phyloP scores from a whole-genome alignment of 1,140 invertebrate genomes.

The Phortica variegata region DNA sequence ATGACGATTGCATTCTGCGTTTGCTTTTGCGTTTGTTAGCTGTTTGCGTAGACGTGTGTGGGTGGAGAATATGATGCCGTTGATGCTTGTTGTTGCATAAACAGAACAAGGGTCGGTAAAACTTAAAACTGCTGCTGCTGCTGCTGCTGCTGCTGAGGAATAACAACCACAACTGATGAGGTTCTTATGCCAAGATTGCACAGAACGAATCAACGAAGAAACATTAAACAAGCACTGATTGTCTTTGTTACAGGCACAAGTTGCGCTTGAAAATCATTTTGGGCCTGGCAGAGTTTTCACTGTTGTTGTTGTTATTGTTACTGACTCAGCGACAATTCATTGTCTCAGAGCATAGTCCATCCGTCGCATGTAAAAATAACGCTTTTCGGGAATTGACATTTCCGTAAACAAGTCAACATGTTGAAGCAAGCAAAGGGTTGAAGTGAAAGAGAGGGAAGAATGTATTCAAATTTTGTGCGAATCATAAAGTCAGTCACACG shows the following conservation, averaged over 20 bases:
- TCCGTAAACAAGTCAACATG: constrained; percentile 16
- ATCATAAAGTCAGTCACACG: too few species aligned
- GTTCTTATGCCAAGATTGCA: too few species aligned
- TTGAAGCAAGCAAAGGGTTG: too few species aligned
- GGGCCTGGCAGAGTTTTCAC: not conserved
- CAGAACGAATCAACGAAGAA: too few species aligned
- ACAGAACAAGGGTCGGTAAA: constrained; percentile 28
- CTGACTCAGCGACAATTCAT: constrained; percentile 20
- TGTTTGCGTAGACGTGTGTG: too few species aligned
- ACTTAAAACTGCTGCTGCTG: constrained; percentile 3
- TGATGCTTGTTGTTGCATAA: constrained; percentile 36
- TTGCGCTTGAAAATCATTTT: too few species aligned
- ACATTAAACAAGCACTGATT: too few species aligned
- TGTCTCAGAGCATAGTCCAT: too few species aligned
- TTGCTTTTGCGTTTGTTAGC: too few species aligned
- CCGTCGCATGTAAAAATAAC: too few species aligned
- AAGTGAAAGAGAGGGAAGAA: too few species aligned
- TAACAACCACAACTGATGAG: not conserved
- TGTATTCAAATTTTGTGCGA: too few species aligned
- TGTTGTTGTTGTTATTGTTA: constrained; percentile 7
- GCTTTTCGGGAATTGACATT: constrained; percentile 6
- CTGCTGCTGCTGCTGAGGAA: not conserved
- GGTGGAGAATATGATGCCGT: constrained; percentile 45
- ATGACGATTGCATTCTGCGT: not conserved
- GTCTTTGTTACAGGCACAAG: constrained; percentile 17